Evolutionary conservation across 2,797 vertebrate genomes (phyloP).

Genomic region (Rachycentron canadum): DNA sequence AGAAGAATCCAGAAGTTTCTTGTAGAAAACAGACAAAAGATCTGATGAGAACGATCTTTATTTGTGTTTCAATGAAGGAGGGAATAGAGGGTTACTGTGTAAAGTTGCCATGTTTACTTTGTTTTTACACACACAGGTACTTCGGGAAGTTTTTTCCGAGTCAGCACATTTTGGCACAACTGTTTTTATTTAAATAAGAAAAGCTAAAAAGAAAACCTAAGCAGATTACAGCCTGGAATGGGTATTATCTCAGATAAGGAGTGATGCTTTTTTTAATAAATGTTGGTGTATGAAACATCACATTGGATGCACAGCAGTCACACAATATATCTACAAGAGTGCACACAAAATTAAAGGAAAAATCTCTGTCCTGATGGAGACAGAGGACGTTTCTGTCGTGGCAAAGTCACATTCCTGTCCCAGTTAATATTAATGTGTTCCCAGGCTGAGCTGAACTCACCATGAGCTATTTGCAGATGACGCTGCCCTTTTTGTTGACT

Average conservation of each 20-base stretch:
- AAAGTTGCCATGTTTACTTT: too few relatives aligned
- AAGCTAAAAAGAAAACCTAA: not conserved
- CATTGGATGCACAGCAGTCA: too few relatives aligned
- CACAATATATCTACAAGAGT: not conserved
- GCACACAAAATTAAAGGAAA: not conserved
- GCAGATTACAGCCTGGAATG: not conserved
- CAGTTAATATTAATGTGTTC: not conserved
- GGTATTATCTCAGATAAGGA: not conserved
- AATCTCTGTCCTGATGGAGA: not conserved
- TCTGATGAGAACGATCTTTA: not conserved
- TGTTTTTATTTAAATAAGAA: not conserved
- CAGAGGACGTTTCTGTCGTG: not conserved
- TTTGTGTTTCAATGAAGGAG: too few relatives aligned
- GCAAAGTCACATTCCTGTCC: not conserved
- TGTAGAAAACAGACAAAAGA: constrained; percentile 1
- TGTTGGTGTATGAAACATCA: too few relatives aligned
- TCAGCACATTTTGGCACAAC: not conserved
- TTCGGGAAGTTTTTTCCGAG: too few relatives aligned
- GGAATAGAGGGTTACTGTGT: too few relatives aligned
- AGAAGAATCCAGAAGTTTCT: constrained; percentile 10
- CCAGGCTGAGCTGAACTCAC: not conserved
- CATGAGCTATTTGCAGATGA: not conserved
- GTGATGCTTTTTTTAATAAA: not conserved
- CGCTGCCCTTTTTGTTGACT: not conserved
- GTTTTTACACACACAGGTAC: too few relatives aligned